Evolutionary conservation across 2,797 vertebrate species (phyloP), one percentile per base, ranked within the genome.

Genomic region (Ptychobarbus kaznakovi): DNA sequence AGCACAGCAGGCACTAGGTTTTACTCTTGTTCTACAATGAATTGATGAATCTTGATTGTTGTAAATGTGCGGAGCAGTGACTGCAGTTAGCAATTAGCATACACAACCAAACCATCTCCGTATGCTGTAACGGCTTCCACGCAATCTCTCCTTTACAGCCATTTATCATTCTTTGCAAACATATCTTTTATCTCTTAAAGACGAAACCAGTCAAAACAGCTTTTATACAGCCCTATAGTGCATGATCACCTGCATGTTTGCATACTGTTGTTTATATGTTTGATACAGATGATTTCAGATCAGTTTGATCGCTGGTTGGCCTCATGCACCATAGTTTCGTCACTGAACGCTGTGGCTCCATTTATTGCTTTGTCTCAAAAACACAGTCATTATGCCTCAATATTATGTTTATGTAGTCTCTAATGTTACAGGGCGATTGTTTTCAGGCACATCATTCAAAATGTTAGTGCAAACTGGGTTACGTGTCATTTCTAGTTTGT

Each of bases 401-500:
- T 44, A 75, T 10, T 28, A 53, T 38, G 16, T 63, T 76, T 35
- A 51, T 35, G 40, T 18, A 10, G 25, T 6, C 5, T 72, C n/a
- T n/a, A 79, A 79, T 65, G 53, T 35, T 61, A 53, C 75, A 66
- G 42, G 42, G 40, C 5, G 16, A 42, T 49, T 66, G 16, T 83
- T 66, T 74, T 83, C 32, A 65, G 58, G 58, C 49, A 38, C 58
- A 58, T 69, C 69, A 61, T 22, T 75, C 69, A 80, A 58, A 75
- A 56, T 46, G 28, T 49, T 40, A 66, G 38, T 13, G 25, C 40
- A 69, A 44, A 46, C 70, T 68, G 61, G 46, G 38, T 79, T 38
- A 76, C 9, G 15, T 68, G 76, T 81, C 82, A 84, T 35, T 74
- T 16, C 35, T 69, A 5, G 49, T 84, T 81, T 81, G 81, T 77